Base-by-base conservation (phyloP, 1,140 invertebrate species). In the Hestina assimilis region DNA sequence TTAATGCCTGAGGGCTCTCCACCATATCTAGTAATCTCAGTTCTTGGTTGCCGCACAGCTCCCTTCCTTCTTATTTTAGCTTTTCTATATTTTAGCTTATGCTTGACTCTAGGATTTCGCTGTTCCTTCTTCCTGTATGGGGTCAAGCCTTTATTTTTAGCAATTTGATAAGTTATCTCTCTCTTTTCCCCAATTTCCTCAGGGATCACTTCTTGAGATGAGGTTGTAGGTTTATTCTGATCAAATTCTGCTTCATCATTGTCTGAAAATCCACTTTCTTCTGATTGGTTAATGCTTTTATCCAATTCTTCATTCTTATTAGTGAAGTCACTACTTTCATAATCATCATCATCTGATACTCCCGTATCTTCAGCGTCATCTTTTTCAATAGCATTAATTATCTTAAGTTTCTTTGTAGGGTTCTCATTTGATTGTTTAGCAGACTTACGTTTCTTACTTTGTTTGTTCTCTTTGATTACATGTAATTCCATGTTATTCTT, bases 1-100 rank as follows among this genome's bases (percentile, higher is more conserved):
- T 97, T 96, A 63, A 99, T 98, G 71, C 97, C 97, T 38, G 96
- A 96, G 31, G 94, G 89, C 91, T 98, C 97, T 52, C 97, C 97
- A 65, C 90, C 93, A 83, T 99, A 99, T 48, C 92, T 91, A 21
- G 89, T 90, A 2, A 93, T 68, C 89, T 98, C 96, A 64, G 91
- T 96, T 65, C 95, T 91, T 0, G 94, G 92, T 76, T 94, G 92
- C 63, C 95, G 92, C 1, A 96, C 93, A 60, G 96, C 96, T 81
- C 96, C 96, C 89, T 96, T 97, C 76, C 97, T 93, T 19, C 95
- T 92, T 56, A 97, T 96, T 60, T 94, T 92, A 0, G 97, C 97
- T 87, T 97, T 98, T 42, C 94, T 92, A 80, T 93, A 98, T 78
- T 98, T 98, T 57, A 94, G 94, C 66, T 95, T 94, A 83, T 98